Percentiles rank a stretch among this genome's conserved stretches.
Conservation (phyloP, 1,140 invertebrate species). For the Schlechtendalia chinensis region DNA sequence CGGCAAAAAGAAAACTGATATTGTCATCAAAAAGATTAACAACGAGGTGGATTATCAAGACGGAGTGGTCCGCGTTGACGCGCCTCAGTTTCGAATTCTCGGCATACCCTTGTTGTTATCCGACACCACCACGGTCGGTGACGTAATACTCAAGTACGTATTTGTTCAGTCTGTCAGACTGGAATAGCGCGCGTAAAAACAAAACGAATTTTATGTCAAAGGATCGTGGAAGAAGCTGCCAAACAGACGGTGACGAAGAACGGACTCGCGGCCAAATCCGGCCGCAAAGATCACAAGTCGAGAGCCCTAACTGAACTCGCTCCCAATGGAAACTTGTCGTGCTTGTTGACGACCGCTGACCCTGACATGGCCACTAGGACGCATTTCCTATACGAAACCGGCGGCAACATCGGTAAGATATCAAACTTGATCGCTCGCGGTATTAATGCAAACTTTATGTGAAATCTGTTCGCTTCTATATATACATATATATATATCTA, state of each 20-base stretch:
- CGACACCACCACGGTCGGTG: conserved; percentile 58
- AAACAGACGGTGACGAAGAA: conserved; percentile 50
- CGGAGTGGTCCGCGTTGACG: conserved; percentile 59
- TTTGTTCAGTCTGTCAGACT: background rate
- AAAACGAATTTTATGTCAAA: conserved; percentile 6
- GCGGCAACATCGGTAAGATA: conserved; percentile 61
- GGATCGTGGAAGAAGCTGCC: conserved; percentile 54
- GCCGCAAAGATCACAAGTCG: conserved; percentile 53
- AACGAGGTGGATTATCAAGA: conserved; percentile 58
- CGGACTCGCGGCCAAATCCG: conserved; percentile 45
- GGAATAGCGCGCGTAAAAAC: background rate
- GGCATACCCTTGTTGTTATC: conserved; percentile 58
- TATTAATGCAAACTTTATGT: no score
- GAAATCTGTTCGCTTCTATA: no score
- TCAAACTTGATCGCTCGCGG: background rate
- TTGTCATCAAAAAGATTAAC: conserved; percentile 55
- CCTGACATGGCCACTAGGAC: conserved; percentile 58
- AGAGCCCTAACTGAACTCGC: conserved; percentile 54
- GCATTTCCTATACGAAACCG: conserved; percentile 61
- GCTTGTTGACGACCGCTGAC: conserved; percentile 57
- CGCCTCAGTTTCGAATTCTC: conserved; percentile 59
- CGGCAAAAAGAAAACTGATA: conserved; percentile 54
- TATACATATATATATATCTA: no score
- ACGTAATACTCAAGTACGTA: conserved; percentile 59
- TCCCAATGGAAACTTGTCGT: conserved; percentile 57